phyloP scores from a whole-genome alignment of 2,797 vertebrate species.

The Enteromius trimaculatus region DNA sequence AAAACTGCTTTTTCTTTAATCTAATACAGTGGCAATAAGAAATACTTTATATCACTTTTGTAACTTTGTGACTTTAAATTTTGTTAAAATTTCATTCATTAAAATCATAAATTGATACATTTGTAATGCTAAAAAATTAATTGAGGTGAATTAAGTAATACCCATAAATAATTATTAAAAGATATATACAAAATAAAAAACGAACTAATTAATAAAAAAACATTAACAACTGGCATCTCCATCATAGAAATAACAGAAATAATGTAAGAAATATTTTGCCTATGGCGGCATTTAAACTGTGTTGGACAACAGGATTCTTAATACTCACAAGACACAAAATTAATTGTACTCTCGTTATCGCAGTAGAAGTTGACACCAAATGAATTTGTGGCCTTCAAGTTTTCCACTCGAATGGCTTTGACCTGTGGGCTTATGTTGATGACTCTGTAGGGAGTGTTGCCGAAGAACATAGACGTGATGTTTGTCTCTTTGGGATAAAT shows the following conservation, averaged over 20 bases:
- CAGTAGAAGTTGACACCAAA: conserved; percentile 49
- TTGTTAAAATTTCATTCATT: background rate
- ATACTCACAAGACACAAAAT: conserved; percentile 68
- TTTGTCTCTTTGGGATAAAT: conserved; percentile 56
- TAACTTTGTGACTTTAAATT: background rate
- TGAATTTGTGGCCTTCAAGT: conserved; percentile 30
- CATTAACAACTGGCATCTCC: background rate
- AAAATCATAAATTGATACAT: background rate
- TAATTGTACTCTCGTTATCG: background rate
- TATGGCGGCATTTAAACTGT: background rate
- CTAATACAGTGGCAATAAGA: background rate
- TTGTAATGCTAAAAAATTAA: background rate
- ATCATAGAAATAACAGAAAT: background rate
- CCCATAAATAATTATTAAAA: background rate
- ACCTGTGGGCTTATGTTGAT: conserved; percentile 57
- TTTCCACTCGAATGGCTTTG: conserved; percentile 62
- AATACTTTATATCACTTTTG: background rate
- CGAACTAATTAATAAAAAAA: background rate
- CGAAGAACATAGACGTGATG: conserved; percentile 56
- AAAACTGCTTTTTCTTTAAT: background rate
- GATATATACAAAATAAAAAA: background rate
- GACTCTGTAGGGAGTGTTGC: background rate
- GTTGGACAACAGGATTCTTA: background rate
- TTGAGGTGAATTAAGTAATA: background rate
- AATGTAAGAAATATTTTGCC: background rate